These are phyloP conservation scores for Sitta europaea DNA, from an alignment of 2,113 vertebrate species.

Conservation along the genomic window DNA sequence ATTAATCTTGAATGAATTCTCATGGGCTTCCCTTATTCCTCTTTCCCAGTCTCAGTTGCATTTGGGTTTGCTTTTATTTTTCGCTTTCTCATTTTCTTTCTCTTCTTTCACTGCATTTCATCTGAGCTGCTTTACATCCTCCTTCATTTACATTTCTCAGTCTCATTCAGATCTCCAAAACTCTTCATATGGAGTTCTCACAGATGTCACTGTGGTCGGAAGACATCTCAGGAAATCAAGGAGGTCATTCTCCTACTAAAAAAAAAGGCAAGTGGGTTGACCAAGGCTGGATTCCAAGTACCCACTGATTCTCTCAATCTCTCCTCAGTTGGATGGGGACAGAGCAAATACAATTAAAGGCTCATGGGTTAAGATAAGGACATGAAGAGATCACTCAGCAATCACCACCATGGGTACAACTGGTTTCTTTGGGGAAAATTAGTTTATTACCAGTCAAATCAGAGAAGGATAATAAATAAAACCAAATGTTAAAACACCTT, in stretches of 20 bases:
- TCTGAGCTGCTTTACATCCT: neutral
- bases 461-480: neutral
- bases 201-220: neutral
- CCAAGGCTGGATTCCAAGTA: neutral
- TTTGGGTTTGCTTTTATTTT: neutral
- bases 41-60: neutral
- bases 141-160: neutral
- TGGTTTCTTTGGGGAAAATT: neutral
- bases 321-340: neutral
- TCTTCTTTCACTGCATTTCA: neutral
- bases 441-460: neutral
- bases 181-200: neutral
- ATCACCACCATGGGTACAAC: neutral
- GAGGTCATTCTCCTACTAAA: neutral
- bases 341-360: neutral
- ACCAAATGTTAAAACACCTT: neutral
- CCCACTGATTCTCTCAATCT: neutral
- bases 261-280: neutral
- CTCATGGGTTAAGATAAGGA: accelerated
- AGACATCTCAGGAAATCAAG: neutral
- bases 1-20: neutral
- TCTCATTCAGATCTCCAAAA: neutral
- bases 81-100: neutral
- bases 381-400: neutral
- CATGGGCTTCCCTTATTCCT: neutral